Evolutionary conservation across 1,140 invertebrate species (phyloP).

Genomic region (Sitobion miscanthi): DNA sequence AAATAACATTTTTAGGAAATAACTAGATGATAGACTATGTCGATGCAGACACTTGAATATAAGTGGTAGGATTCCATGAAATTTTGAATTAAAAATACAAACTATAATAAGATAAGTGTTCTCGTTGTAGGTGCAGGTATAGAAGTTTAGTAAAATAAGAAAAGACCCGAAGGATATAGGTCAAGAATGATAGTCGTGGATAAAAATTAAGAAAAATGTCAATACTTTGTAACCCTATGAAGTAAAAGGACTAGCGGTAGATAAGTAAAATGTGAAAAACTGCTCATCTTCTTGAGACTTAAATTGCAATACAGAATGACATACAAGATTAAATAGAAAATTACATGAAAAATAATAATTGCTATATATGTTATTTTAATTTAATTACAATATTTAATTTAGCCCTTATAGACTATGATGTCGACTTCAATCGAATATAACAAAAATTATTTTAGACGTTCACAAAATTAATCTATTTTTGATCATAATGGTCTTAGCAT

Average conservation of each 20-base stretch:
- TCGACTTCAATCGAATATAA: not conserved
- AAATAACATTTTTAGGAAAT: not conserved
- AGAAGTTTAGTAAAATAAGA: not conserved
- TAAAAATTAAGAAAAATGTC: constrained; percentile 22
- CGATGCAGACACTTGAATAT: not conserved
- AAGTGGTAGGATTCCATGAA: not conserved
- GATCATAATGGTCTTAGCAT: not conserved
- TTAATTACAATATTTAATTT: not conserved
- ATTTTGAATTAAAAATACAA: not conserved
- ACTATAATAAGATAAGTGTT: not conserved
- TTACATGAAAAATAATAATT: not conserved
- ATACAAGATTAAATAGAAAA: not conserved
- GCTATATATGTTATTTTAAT: not conserved
- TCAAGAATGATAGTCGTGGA: not conserved
- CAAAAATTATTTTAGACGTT: not conserved
- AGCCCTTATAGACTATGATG: not conserved
- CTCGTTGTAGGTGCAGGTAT: not conserved
- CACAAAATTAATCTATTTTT: not conserved
- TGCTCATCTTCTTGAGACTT: not conserved
- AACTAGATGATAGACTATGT: not conserved
- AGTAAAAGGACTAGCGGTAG: not conserved
- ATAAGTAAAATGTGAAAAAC: not conserved
- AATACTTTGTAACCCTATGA: not conserved
- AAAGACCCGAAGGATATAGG: constrained; percentile 10
- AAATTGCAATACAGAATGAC: not conserved